Evolutionary conservation across 2,113 vertebrate species (phyloP), one percentile per base, ranked within the genome.

Genomic region (Herpetotheres cachinnans): DNA sequence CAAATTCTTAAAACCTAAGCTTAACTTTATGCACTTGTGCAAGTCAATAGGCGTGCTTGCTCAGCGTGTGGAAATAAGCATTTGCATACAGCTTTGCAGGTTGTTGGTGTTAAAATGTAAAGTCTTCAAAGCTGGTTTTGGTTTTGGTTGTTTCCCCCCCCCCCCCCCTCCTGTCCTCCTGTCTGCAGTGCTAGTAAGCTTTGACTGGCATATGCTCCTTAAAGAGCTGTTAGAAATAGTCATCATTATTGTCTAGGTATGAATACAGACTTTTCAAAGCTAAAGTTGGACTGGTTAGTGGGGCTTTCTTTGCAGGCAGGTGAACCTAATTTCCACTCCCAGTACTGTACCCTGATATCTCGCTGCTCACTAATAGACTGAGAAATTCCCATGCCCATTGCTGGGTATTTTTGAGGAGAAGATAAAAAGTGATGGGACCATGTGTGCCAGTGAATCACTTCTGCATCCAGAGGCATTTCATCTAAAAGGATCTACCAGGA

Each of bases 31-130:
- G 14, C n/a, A 32, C 49, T 34, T 25, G 17, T 34, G 29, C 32
- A 38, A 52, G 25, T 54, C 79, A 67, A 50, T n/a, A 27, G 42
- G 6, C 1, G 1, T 1, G 3, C 16, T 88, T 16, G 52, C 52
- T n/a, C 19, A 26, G n/a, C 2, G 0, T 24, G 12, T 2, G 2
- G 27, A 13, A 30, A 10, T 30, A 34, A 62, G 10, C 9, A 11
- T 55, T n/a, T 90, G 8, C 24, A 20, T 16, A 34, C 6, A 56
- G 54, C 34, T 82, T 49, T 93, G 40, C 32, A 58, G 17, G 14
- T 24, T 46, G 49, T 9, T 76, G 19, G 1, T 18, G 6, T 34
- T 62, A 54, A 4, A 16, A 3, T 3, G 5, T 26, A 32, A 89
- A 59, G 16, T 55, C 40, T 80, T 62, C 54, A 54, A 52, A 85